Evolutionary conservation across 2,888 invertebrate species (phyloP).

Genomic region (Scrobipalpa atriplicella): DNA sequence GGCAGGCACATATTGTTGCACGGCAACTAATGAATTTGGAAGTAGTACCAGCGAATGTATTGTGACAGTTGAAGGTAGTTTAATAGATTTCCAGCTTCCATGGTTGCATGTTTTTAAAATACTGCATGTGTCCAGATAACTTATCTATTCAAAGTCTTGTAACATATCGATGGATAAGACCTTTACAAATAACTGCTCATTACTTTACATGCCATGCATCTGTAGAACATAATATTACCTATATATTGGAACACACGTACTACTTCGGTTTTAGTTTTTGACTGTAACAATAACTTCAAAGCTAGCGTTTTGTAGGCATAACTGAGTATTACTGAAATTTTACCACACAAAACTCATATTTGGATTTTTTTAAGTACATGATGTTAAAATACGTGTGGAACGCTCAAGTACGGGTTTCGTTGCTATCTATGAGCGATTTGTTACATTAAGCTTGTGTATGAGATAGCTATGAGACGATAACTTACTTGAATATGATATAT

Average conservation of each 20-base stretch:
- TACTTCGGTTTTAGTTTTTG: not conserved
- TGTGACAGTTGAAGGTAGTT: constrained; percentile 91
- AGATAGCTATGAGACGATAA: not conserved
- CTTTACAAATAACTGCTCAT: constrained; percentile 5
- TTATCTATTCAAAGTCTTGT: constrained; percentile 3
- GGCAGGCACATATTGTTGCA: constrained; percentile 92
- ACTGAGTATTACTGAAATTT: not conserved
- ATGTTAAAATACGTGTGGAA: not conserved
- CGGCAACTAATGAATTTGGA: constrained; percentile 92
- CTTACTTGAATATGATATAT: not conserved
- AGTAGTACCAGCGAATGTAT: constrained; percentile 89
- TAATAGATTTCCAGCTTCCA: constrained; percentile 44
- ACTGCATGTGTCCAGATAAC: not conserved
- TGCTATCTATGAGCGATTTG: constrained; percentile 23
- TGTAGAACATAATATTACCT: constrained; percentile 51
- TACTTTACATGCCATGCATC: constrained; percentile 66
- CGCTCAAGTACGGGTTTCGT: constrained; percentile 4
- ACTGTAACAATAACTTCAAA: not conserved
- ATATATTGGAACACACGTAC: not conserved
- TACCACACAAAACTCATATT: not conserved
- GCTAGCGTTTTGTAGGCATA: not conserved
- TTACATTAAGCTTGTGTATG: not conserved
- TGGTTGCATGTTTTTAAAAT: constrained; percentile 47
- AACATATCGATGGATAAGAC: not conserved
- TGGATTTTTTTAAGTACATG: not conserved